Evolutionary conservation across 2,797 vertebrate species (phyloP), one percentile per base, ranked within the genome.

Genomic region (Cyclura pinguis): DNA sequence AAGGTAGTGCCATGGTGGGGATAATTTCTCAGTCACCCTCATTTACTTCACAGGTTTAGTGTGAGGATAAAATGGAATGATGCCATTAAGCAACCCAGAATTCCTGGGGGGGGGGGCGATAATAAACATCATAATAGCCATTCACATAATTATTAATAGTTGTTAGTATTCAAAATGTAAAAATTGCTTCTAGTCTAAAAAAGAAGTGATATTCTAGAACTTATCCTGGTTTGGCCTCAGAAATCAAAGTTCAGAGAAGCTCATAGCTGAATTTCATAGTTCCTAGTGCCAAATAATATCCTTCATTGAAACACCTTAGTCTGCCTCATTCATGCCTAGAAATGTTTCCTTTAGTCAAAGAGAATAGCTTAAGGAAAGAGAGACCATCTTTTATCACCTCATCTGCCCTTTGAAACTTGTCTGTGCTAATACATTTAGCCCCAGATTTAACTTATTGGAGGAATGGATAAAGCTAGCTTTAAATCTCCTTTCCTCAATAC

Each of bases 401-500:
- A 85, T 50, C 55, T 85, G n/a, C 35, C 78, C 47, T 81, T 47
- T 57, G 76, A 52, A 91, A 88, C 42, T 35, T 72, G 76, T 47
- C 76, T 81, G 52, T 52, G 69, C 77, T 89, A 57, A 82, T 57
- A 13, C 9, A 24, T 89, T 91, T 76, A 86, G 57, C 50, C 27
- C 42, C 72, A 74, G 27, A 85, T 82, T 91, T 84, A 89, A 89
- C 59, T 86, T 72, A 67, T 10, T 52, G 62, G 64, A 89, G 47
- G 77, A 87, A 80, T 84, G 62, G 27, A 89, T 87, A 82, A 87
- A 59, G 62, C 57, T 78, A 81, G 24, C 29, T 87, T 78, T 89
- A 84, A 86, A 38, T 27, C 32, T 7, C 72, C 32, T 55, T 59
- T 16, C 52, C 62, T 73, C 5, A 9, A 16, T 72, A 55, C 50